Conservation (phyloP, 2,113 vertebrate species). For the Phaethornis superciliosus region DNA sequence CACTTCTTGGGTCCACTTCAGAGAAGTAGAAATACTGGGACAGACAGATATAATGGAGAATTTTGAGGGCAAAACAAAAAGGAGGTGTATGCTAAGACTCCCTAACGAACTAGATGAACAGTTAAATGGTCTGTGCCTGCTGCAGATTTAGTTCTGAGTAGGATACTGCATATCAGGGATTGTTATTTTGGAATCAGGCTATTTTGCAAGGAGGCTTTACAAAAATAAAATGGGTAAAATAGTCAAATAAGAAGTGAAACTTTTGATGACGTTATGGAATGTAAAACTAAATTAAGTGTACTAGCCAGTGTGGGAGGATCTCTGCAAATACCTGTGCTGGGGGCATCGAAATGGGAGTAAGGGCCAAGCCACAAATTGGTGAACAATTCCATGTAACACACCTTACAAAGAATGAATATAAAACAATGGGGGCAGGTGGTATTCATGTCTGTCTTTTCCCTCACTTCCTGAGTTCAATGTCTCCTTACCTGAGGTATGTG, state of each 20-base stretch:
- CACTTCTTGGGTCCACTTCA: not conserved
- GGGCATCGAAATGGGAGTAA: not conserved
- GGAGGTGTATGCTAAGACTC: not conserved
- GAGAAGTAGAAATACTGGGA: not conserved
- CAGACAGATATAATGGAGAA: not conserved
- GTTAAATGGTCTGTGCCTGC: not conserved
- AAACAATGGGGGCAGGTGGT: not conserved
- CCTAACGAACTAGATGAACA: not conserved
- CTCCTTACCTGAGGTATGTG: constrained; percentile 82
- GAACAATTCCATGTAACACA: not conserved
- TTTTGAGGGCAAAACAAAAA: not conserved
- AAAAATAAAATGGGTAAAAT: not conserved
- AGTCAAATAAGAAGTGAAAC: not conserved
- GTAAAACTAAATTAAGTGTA: not conserved
- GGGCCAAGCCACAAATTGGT: not conserved
- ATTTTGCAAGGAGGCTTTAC: not conserved
- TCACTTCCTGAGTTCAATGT: not conserved
- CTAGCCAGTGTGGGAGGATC: not conserved
- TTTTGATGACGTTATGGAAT: not conserved
- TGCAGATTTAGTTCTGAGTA: not conserved
- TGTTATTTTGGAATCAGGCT: not conserved
- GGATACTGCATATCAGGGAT: not conserved
- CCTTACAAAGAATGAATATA: not conserved
- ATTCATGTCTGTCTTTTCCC: not conserved
- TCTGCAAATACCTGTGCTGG: not conserved